Evolutionary conservation across 2,888 invertebrate species (phyloP).

Genomic region (Stenichneumon culpator): DNA sequence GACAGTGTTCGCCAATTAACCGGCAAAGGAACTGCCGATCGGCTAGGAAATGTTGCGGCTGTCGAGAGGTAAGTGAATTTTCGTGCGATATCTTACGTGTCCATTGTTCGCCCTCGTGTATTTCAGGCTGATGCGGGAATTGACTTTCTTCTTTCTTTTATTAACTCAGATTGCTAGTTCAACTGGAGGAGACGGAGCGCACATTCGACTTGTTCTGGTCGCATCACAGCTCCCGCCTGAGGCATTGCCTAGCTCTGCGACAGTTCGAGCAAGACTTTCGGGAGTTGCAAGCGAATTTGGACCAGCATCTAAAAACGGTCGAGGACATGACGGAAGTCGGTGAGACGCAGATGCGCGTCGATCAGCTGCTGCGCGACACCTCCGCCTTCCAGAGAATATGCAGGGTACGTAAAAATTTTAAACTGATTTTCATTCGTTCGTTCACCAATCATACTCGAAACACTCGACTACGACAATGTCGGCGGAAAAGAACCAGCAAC

Average conservation of each 20-base stretch:
- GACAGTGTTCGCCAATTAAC: slow-evolving; percentile 89
- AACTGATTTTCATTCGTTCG: neutral
- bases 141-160: neutral
- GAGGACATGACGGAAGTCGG: slow-evolving; percentile 96
- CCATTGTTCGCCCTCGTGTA: neutral
- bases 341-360: slow-evolving; percentile 93
- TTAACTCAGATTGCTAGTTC: slow-evolving; percentile 92
- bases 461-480: neutral
- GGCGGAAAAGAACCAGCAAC: neutral
- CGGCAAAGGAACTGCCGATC: slow-evolving; percentile 87
- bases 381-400: slow-evolving; percentile 92
- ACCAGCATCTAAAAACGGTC: slow-evolving; percentile 91
- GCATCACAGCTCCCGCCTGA: slow-evolving; percentile 94
- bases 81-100: neutral
- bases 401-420: slow-evolving; percentile 84
- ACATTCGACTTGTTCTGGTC: slow-evolving; percentile 98
- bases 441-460: slow-evolving; percentile 33
- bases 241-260: slow-evolving; percentile 95
- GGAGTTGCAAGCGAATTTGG: slow-evolving; percentile 94
- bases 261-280: slow-evolving; percentile 98
- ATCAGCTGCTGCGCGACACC: slow-evolving; percentile 92
- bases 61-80: slow-evolving; percentile 91
- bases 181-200: slow-evolving; percentile 97
- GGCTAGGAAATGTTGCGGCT: slow-evolving; percentile 95
- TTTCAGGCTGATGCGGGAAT: slow-evolving; percentile 1